Evolutionary conservation across 2,113 vertebrate genomes (phyloP), one percentile per base, ranked within the genome.

Genomic region (Megaptera novaeangliae): DNA sequence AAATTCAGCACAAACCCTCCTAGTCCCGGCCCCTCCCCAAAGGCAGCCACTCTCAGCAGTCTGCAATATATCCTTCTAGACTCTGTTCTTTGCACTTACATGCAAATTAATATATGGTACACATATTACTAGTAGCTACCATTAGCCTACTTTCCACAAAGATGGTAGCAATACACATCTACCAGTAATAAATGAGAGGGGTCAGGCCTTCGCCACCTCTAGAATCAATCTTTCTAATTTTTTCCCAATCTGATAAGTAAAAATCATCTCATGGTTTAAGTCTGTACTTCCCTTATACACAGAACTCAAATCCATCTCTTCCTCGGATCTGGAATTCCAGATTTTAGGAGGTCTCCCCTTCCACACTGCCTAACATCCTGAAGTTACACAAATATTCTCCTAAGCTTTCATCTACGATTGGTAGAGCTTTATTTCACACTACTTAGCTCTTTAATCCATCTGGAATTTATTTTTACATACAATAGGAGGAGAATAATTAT

Each of bases 51-150:
- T 0, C 1, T 34, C 74, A 2, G n/a, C 74, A 29, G 17, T 2
- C 0, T 14, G 41, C 36, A 52, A 5, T 13, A 6, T 5, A 6
- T 6, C 46, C 66, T 87, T 52, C 46, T 25, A 29, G 86, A 68
- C 46, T 31, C 55, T 12, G 23, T 27, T 36, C 86, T 69, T 13
- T 29, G 77, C 29, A 17, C 27, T 0, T 12, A 18, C 29, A 1
- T 4, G n/a, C 61, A 27, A 4, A 5, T 31, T 12, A 14, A 13
- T 6, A 23, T 1, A 1, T 0, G 18, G 44, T 10, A 39, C 64
- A 13, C 7, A 18, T 0, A 25, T 44, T 23, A 36, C 15, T 25
- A 34, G 61, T 2, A 46, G 39, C 75, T 18, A 25, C 18, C 39
- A 31, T 5, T 59, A 18, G 18, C 36, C 86, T 12, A 1, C 44